phyloP scores from a whole-genome alignment of 2,797 vertebrate species.

The Falco cherrug region DNA sequence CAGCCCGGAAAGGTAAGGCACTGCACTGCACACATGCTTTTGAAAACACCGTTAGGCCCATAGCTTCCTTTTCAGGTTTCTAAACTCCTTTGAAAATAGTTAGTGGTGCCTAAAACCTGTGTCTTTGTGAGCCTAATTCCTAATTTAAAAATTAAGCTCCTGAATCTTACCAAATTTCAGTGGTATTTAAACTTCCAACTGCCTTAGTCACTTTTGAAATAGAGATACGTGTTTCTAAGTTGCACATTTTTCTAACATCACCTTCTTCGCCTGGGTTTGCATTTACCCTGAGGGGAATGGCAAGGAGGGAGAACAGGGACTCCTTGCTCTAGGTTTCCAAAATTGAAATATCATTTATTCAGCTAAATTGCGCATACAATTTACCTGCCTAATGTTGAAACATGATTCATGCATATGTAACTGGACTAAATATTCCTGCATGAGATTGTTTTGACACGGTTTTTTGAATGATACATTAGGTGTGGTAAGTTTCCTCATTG shows the following conservation, averaged over 20 bases:
- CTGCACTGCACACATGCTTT: not conserved
- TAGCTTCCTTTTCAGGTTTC: not conserved
- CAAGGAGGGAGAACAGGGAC: not conserved
- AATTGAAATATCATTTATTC: not conserved
- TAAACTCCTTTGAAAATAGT: not conserved
- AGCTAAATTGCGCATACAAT: not conserved
- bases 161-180: not conserved
- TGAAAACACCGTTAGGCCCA: not conserved
- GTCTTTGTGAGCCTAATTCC: not conserved
- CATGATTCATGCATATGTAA: not conserved
- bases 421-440: not conserved
- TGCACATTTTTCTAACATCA: not conserved
- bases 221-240: not conserved
- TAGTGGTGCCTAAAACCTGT: not conserved
- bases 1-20: not conserved
- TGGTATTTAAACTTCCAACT: not conserved
- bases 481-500: not conserved
- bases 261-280: not conserved
- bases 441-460: not conserved
- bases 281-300: accelerated
- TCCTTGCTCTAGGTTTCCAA: not conserved
- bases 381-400: not conserved
- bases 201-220: not conserved
- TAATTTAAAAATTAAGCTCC: not conserved
- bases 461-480: not conserved